Conservation (phyloP, 2,113 vertebrate genomes). For the Lethenteron reissneri region DNA sequence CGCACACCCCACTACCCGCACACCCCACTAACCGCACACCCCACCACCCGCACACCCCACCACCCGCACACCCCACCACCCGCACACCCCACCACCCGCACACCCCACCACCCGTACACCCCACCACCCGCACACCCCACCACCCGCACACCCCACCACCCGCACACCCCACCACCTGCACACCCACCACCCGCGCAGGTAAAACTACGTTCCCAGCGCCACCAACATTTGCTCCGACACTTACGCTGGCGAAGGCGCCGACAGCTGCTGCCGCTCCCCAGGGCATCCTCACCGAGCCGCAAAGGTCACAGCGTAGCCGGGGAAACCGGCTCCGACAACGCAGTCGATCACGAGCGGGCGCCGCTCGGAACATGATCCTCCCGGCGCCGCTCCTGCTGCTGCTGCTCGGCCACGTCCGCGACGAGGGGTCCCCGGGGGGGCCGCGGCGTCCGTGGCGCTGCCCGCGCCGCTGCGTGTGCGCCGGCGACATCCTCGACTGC, state of each 20-base stretch:
- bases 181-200: too few relatives aligned
- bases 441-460: slow-evolving; percentile 16
- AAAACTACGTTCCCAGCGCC: too few relatives aligned
- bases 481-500: slow-evolving; percentile 70
- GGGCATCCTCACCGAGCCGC: neutral
- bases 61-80: too few relatives aligned
- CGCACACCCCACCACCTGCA: too few relatives aligned
- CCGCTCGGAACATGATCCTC: neutral
- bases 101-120: too few relatives aligned
- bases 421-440: neutral
- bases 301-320: slow-evolving; percentile 8
- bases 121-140: too few relatives aligned
- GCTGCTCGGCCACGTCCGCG: neutral
- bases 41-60: too few relatives aligned
- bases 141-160: too few relatives aligned
- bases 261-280: neutral
- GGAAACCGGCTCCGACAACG: slow-evolving; percentile 14
- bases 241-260: neutral
- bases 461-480: slow-evolving; percentile 36
- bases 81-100: too few relatives aligned
- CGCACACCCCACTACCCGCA: too few relatives aligned
- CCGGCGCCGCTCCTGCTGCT: slow-evolving; percentile 2
- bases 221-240: neutral
- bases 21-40: too few relatives aligned
- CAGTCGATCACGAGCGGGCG: too few relatives aligned